Evolutionary conservation across 2,888 invertebrate species (phyloP), one percentile per base, ranked within the genome.

Genomic region (Cerceris ruficornis): DNA sequence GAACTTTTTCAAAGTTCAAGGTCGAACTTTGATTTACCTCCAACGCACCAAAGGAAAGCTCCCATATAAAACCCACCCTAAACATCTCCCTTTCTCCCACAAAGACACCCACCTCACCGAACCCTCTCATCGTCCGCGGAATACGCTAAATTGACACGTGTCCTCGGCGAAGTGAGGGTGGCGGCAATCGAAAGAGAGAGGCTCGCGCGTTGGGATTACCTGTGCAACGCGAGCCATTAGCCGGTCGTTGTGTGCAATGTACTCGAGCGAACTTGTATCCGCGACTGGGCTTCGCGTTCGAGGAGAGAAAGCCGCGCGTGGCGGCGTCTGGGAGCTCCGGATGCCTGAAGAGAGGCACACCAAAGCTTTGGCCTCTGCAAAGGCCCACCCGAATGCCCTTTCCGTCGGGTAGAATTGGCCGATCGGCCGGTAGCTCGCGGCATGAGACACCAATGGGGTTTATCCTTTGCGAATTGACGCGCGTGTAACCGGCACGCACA

Each of bases 261-360:
- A 88, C 88, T 88, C 82, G 76, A 88, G 82, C 80, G 83, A 79
- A 84, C 87, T 86, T 85, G 88, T 88, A 87, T 65, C 77, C 75
- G 76, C 28, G 70, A 42, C 65, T 66, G 69, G 72, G 69, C 60
- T 64, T 54, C 57, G 57, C 15, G 62, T 60, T 66, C 69, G 68
- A 68, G 77, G 58, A 74, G 66, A 50, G 66, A 7, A 42, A 13
- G 28, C 15, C 14, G 17, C 7, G 50, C 65, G 60, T 71, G 65
- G 70, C 57, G 61, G 73, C 52, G 62, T 57, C 59, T 68, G 67
- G 67, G 71, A 60, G 52, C 41, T 28, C n/a, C n/a, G n/a, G n/a
- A n/a, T n/a, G 28, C 2, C 28, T 28, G 28, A 2, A 28, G 28
- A 28, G 28, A 28, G 4, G 28, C 1, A 28, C 28, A 28, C 28